Base-by-base conservation (phyloP, 2,113 vertebrate genomes). In the Platichthys flesus region DNA sequence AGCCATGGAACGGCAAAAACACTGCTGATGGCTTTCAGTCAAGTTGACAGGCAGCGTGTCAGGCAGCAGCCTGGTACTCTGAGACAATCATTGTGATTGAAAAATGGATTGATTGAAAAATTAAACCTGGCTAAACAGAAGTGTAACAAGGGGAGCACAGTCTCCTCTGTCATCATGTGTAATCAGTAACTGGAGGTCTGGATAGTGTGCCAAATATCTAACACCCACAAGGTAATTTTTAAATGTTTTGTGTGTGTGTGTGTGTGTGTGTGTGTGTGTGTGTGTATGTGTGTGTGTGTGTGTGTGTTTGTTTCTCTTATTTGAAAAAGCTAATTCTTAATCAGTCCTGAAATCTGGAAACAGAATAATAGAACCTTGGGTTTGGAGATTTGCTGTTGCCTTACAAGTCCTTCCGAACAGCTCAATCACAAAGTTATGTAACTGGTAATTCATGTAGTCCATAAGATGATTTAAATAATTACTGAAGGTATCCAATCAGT, bases 11-110 rank as follows among this genome's bases (percentile, higher is more conserved):
- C 47, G 55, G 49, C 31, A 58, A 63, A 72, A 55, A 35, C 56
- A 2, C 42, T 49, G 23, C 15, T 76, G 67, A 73, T 67, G 65
- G 71, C 81, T 71, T 52, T 85, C 82, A 74, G 57, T 88, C 62
- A 75, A 69, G 54, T 21, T 85, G 83, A 88, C 80, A 72, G 80
- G 62, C 76, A 61, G 42, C 21, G 15, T 85, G 83, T 85, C 80
- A 72, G 80, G 62, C 76, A 61, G 51, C 21, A 21, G 61, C 67
- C 51, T 47, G 56, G 62, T 71, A 18, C 74, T 61, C 28, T 20
- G 10, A 51, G 60, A 74, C 35, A 18, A 61, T 31, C n/a, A 28
- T 13, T 62, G 51, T 63, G 31, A 74, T 54, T n/a, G 42, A 47
- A 12, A 47, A 49, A 40, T 37, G 12, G 60, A 63, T 58, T 79